A percentile compares a stretch with the other conserved stretches of the same genome.
These are phyloP conservation scores for Guaruba guarouba DNA, from an alignment of 2,113 vertebrate genomes.

Conservation along the genomic window DNA sequence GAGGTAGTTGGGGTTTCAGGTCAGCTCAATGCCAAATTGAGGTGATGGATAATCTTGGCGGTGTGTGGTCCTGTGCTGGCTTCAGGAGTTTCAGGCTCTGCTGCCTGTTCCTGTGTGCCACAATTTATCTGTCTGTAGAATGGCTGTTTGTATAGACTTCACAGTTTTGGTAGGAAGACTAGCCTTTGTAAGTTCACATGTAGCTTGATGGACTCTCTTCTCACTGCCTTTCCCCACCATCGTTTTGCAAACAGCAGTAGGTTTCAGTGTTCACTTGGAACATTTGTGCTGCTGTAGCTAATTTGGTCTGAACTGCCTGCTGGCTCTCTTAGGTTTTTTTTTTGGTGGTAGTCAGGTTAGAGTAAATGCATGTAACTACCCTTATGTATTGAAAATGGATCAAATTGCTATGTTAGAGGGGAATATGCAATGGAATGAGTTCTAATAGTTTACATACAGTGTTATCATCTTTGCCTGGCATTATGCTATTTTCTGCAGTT, in stretches of 20 bases:
- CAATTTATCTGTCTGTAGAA: not conserved
- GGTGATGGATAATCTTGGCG: not conserved
- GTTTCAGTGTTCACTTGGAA: not conserved
- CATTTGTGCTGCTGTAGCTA: not conserved
- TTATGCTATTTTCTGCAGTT: not conserved
- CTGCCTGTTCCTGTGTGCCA: not conserved
- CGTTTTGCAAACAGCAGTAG: not conserved
- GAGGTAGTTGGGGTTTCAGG: not conserved
- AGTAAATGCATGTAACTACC: not conserved
- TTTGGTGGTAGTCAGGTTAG: not conserved
- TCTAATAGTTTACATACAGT: not conserved
- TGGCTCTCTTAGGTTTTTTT: not conserved
- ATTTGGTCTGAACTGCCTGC: not conserved
- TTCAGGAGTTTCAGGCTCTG: not conserved
- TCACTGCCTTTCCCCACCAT: not conserved
- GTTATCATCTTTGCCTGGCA: not conserved
- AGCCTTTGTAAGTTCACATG: not conserved
- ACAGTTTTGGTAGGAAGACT: not conserved
- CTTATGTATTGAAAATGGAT: not conserved
- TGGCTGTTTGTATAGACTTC: not conserved
- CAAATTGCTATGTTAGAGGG: not conserved
- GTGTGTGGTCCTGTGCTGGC: not conserved
- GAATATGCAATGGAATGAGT: not conserved
- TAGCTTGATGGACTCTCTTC: not conserved
- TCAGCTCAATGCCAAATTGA: not conserved